Percentiles rank a stretch among this genome's conserved stretches.
These are phyloP conservation scores for Acipenser transmontanus DNA, from an alignment of 2,797 vertebrate genomes.

Conservation along the genomic window DNA sequence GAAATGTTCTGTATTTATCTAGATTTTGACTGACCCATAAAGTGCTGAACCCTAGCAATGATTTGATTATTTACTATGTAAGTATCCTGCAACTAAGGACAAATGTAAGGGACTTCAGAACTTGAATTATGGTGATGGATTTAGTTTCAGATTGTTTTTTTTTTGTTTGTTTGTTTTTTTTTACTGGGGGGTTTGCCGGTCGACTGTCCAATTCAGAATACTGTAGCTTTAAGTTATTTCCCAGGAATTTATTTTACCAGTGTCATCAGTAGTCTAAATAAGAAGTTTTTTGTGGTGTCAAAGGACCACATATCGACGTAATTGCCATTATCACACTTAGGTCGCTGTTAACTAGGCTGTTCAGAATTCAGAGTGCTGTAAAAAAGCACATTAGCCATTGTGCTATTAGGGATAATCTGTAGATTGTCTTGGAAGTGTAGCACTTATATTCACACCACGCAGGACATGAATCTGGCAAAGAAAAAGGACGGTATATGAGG, in stretches of 20 bases:
- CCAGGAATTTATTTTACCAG: conserved; percentile 44
- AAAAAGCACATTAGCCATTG: conserved; percentile 47
- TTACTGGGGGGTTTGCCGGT: conserved; percentile 8
- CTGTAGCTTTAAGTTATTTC: conserved; percentile 32
- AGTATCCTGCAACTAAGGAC: too few species aligned
- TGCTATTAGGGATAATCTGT: conserved; percentile 54
- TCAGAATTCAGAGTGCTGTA: conserved; percentile 46
- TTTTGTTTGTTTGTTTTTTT: conserved; percentile 12
- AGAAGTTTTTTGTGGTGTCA: conserved; percentile 42
- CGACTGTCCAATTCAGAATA: conserved; percentile 29
- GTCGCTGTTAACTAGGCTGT: conserved; percentile 60
- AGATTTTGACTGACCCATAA: too few species aligned
- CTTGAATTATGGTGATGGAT: too few species aligned
- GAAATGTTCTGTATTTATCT: too few species aligned
- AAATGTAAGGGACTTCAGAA: too few species aligned
- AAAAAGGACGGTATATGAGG: conserved; percentile 34
- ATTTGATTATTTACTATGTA: too few species aligned
- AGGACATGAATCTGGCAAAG: conserved; percentile 35
- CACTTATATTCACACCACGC: conserved; percentile 38
- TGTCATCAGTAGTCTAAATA: conserved; percentile 35
- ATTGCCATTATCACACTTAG: conserved; percentile 53
- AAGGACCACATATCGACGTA: conserved; percentile 37
- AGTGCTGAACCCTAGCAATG: too few species aligned
- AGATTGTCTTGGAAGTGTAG: conserved; percentile 41
- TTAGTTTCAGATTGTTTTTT: not conserved